phyloP scores from a whole-genome alignment of 1,140 invertebrate genomes.

The Aphidius gifuensis region DNA sequence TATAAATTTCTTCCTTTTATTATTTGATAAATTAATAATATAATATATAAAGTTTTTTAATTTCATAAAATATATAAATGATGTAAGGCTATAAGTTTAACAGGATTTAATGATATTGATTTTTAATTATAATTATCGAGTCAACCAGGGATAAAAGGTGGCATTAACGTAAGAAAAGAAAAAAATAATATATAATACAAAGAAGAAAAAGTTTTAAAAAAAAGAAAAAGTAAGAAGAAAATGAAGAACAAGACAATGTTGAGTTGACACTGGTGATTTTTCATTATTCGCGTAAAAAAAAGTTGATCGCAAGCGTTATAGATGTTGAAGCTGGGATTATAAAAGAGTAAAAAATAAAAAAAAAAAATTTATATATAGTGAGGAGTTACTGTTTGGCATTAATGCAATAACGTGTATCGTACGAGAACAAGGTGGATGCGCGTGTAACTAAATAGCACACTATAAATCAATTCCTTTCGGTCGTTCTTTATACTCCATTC shows the following conservation, averaged over 20 bases:
- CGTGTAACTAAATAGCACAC: slow-evolving; percentile 25
- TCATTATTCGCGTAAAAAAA: slow-evolving; percentile 27
- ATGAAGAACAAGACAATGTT: slow-evolving; percentile 7
- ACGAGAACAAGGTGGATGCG: slow-evolving; percentile 5
- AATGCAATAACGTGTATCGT: slow-evolving; percentile 8
- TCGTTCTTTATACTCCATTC: slow-evolving; percentile 21
- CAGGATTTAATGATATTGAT: no score
- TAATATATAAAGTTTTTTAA: no score
- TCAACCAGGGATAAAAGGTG: no score
- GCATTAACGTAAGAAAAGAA: no score
- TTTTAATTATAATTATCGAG: no score
- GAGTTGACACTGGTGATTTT: slow-evolving; percentile 24
- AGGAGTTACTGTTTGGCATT: slow-evolving; percentile 8
- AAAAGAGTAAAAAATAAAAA: slow-evolving; percentile 3
- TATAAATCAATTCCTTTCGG: slow-evolving; percentile 30
- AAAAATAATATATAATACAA: no score
- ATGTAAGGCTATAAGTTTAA: no score
- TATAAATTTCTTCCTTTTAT: no score
- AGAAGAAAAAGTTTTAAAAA: neutral
- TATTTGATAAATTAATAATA: no score
- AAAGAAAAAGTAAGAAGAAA: slow-evolving; percentile 8
- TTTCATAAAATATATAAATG: no score
- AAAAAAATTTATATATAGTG: slow-evolving; percentile 1
- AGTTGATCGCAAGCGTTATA: slow-evolving; percentile 21
- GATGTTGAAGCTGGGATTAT: slow-evolving; percentile 9